Evolutionary conservation across 1,140 invertebrate genomes (phyloP), one percentile per base, ranked within the genome.

Genomic region (Diploscapter pachys): DNA sequence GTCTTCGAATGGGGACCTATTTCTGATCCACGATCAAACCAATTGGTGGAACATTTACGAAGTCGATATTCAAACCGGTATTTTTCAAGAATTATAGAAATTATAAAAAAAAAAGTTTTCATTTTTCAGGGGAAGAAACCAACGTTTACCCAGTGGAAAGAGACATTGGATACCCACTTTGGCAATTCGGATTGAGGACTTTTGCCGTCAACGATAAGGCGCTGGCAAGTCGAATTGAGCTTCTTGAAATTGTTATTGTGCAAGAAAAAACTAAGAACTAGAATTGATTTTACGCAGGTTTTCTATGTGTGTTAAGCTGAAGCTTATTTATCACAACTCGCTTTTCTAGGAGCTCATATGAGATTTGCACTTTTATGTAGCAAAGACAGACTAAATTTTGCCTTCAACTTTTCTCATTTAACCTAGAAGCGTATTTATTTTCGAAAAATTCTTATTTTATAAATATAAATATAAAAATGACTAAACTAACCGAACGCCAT

Each of bases 41-140:
- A 81, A 86, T 61, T 87, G 82, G 84, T 87, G 86, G 86, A 87
- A 87, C 75, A 79, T 87, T 72, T 87, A 86, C 72, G 76, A 78
- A 64, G 77, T 85, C 63, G 77, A 79, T 55, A 54, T 62, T 6
- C 66, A 62, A 50, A 65, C 54, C 6, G 64, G 64, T 53, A 5
- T 13, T 52, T 53, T 55, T 48, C 11, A 6, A 5, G 9, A 54
- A 51, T 49, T 68, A 9, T 8, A 61, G n/a, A n/a, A n/a, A n/a
- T n/a, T n/a, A n/a, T n/a, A n/a, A n/a, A n/a, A n/a, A n/a, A 50
- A n/a, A 69, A 71, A 13, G 1, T 9, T 31, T 11, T n/a, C 0
- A 65, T 68, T 70, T 31, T 31, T 71, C 55, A 71, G 59, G 56
- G 11, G 51, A 53, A 49, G 68, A 76, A 59, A 63, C 55, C 11